Conservation (phyloP, 1,140 invertebrate genomes). For the Euwallacea similis region DNA sequence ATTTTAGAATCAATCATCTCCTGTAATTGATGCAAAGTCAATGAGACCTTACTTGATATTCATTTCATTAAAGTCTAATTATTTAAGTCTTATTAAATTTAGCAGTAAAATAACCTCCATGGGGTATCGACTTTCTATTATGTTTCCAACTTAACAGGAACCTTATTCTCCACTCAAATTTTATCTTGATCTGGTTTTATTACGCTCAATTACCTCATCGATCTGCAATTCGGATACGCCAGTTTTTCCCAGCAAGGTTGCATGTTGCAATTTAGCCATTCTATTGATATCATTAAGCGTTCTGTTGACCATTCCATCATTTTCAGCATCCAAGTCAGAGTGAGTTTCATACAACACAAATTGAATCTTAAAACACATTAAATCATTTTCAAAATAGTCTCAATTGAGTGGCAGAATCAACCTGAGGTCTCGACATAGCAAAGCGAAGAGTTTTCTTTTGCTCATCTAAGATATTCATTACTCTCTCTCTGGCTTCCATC, state of each 20-base stretch:
- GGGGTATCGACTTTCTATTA: too few relatives aligned
- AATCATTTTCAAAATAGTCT: not conserved
- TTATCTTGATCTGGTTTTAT: not conserved
- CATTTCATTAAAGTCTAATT: too few relatives aligned
- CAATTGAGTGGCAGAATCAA: conserved; percentile 38
- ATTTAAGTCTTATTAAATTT: too few relatives aligned
- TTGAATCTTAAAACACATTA: conserved; percentile 59
- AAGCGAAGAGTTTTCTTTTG: conserved; percentile 66
- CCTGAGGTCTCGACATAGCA: conserved; percentile 69
- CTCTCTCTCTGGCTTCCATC: conserved; percentile 59
- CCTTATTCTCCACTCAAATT: not conserved
- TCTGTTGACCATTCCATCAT: conserved; percentile 63
- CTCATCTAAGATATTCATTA: conserved; percentile 65
- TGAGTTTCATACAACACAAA: conserved; percentile 71
- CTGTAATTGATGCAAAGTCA: too few relatives aligned
- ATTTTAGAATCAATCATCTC: too few relatives aligned
- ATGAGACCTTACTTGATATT: too few relatives aligned
- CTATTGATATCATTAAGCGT: conserved; percentile 65
- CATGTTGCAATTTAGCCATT: conserved; percentile 63
- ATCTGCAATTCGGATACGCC: conserved; percentile 5
- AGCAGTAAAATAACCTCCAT: too few relatives aligned
- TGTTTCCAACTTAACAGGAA: not conserved
- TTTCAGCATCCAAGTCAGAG: conserved; percentile 68
- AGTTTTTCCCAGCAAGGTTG: conserved; percentile 54
- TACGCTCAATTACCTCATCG: conserved; percentile 1